Evolutionary conservation across 2,888 invertebrate species (phyloP).

Genomic region (Eupeodes luniger): DNA sequence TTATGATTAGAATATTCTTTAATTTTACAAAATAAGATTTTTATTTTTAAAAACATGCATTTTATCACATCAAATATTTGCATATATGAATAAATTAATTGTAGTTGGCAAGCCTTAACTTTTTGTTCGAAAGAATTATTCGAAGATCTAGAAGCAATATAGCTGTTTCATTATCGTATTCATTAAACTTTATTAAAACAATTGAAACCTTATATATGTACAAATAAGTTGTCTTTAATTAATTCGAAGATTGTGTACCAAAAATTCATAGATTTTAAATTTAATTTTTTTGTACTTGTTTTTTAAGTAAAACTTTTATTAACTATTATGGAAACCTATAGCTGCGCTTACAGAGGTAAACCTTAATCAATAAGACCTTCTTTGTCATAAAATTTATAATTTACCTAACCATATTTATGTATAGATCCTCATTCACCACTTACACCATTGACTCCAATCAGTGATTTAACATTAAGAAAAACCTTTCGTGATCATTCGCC

Average conservation of each 20-base stretch:
- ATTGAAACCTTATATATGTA: background rate
- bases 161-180: slow-evolving; percentile 8
- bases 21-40: too few species aligned
- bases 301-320: background rate
- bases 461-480: slow-evolving; percentile 45
- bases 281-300: background rate
- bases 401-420: background rate
- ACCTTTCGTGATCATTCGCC: slow-evolving; percentile 67
- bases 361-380: background rate
- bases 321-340: slow-evolving; percentile 61
- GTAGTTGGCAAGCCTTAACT: background rate
- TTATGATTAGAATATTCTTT: too few species aligned
- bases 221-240: background rate
- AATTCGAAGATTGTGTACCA: background rate
- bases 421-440: slow-evolving; percentile 69
- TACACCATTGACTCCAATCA: slow-evolving; percentile 56
- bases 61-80: background rate
- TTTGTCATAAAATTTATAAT: background rate
- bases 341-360: slow-evolving; percentile 69
- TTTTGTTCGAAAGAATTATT: background rate
- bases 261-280: background rate
- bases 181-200: background rate
- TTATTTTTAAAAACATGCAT: background rate
- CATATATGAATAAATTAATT: background rate
- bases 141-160: background rate